Conservation (phyloP, 2,888 invertebrate species). For the Agrotis puta region DNA sequence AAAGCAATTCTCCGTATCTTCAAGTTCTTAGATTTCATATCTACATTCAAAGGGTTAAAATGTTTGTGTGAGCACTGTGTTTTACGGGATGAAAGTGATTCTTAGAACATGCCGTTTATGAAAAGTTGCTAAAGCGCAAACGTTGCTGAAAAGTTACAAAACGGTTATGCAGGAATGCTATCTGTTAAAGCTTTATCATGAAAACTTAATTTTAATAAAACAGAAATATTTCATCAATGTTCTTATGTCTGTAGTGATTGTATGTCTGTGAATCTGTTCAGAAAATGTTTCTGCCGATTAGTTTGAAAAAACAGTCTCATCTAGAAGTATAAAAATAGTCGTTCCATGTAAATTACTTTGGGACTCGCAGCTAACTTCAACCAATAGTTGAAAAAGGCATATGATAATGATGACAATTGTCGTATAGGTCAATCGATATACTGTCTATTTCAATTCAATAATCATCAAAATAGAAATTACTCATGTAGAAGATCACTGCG, state of each 20-base stretch:
- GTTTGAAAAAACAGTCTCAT: not conserved
- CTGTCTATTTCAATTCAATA: not conserved
- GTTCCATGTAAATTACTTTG: not conserved
- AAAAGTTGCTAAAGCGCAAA: not conserved
- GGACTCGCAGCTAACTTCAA: not conserved
- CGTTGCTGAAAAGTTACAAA: constrained; percentile 1
- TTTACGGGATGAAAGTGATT: not conserved
- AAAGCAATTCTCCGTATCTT: not conserved
- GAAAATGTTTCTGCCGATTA: not conserved
- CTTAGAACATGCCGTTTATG: constrained; percentile 1
- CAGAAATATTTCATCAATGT: not conserved
- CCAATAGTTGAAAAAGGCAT: not conserved
- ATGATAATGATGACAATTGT: not conserved
- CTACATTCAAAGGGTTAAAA: constrained; percentile 6
- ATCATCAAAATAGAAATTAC: constrained; percentile 2
- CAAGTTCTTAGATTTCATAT: not conserved
- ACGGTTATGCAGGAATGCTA: not conserved
- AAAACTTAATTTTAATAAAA: not conserved
- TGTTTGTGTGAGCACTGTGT: not conserved
- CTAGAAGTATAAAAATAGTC: not conserved
- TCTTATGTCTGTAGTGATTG: not conserved
- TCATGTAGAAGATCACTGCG: constrained; percentile 8
- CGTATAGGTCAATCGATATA: not conserved
- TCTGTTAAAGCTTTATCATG: not conserved
- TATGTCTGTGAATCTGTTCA: not conserved